Percentiles rank a stretch among this genome's conserved stretches.
Conservation (phyloP, 2,113 vertebrate species). For the Poicephalus gulielmi region DNA sequence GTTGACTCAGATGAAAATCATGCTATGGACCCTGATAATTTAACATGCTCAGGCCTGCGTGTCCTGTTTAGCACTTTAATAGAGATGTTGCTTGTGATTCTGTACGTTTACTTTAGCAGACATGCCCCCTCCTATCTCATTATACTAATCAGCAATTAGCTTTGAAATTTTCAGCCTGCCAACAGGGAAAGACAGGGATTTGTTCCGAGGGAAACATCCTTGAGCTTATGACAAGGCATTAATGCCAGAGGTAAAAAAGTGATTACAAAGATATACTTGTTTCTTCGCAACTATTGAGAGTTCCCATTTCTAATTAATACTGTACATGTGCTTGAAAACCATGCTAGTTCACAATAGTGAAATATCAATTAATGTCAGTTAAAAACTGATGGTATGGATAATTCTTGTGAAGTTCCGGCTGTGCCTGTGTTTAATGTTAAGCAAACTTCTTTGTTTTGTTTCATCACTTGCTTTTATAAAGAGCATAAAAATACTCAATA, state of each 20-base stretch:
- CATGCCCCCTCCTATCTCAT: not conserved
- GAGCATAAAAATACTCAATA: not conserved
- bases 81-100: not conserved
- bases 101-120: not conserved
- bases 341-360: conserved; percentile 2
- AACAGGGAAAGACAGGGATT: not conserved
- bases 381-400: conserved; percentile 26
- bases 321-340: conserved; percentile 27
- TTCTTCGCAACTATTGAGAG: conserved; percentile 67
- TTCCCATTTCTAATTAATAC: conserved; percentile 47
- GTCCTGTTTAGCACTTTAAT: not conserved
- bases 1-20: not conserved
- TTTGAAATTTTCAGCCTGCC: not conserved
- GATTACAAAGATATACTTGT: conserved; percentile 41
- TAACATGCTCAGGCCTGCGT: not conserved
- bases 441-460: not conserved
- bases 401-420: not conserved
- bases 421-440: not conserved
- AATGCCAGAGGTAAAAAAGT: conserved; percentile 28
- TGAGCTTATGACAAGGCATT: conserved; percentile 9
- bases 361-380: conserved; percentile 45
- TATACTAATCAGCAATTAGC: not conserved
- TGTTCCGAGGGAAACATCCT: conserved; percentile 46
- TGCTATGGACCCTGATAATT: not conserved
- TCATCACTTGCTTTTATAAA: not conserved